These are phyloP conservation scores for Conchocele bisecta DNA, from an alignment of 2,888 invertebrate species.

Conservation along the genomic window DNA sequence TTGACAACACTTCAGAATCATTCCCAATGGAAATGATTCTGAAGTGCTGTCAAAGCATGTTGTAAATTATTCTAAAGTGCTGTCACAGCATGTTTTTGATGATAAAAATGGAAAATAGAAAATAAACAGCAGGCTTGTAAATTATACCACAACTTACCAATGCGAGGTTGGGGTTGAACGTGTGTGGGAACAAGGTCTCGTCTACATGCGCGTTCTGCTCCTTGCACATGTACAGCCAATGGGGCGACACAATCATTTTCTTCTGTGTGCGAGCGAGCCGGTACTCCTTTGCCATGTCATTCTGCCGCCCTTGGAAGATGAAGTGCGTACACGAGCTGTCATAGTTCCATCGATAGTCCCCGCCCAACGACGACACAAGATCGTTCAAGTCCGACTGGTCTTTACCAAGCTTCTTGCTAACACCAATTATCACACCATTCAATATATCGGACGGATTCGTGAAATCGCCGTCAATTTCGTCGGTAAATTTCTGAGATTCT, in stretches of 20 bases:
- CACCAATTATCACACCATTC: conserved; percentile 81
- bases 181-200: conserved; percentile 82
- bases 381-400: conserved; percentile 81
- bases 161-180: conserved; percentile 81
- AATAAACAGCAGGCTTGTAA: too few species aligned
- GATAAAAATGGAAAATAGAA: too few species aligned
- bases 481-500: conserved; percentile 6
- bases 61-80: too few species aligned
- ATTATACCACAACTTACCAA: conserved; percentile 79
- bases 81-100: too few species aligned
- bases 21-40: too few species aligned
- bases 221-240: conserved; percentile 82
- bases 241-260: conserved; percentile 82
- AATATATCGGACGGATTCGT: conserved; percentile 67
- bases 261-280: conserved; percentile 80
- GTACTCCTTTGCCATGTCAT: conserved; percentile 82
- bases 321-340: conserved; percentile 83
- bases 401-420: conserved; percentile 80
- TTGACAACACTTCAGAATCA: too few species aligned
- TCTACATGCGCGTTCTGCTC: conserved; percentile 80
- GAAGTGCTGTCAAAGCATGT: too few species aligned
- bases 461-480: not conserved
- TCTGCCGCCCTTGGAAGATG: conserved; percentile 82
- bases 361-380: conserved; percentile 81
- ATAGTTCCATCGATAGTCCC: conserved; percentile 81